These are phyloP conservation scores for Zaprionus lachaisei DNA, from an alignment of 1,140 invertebrate genomes.

Conservation along the genomic window DNA sequence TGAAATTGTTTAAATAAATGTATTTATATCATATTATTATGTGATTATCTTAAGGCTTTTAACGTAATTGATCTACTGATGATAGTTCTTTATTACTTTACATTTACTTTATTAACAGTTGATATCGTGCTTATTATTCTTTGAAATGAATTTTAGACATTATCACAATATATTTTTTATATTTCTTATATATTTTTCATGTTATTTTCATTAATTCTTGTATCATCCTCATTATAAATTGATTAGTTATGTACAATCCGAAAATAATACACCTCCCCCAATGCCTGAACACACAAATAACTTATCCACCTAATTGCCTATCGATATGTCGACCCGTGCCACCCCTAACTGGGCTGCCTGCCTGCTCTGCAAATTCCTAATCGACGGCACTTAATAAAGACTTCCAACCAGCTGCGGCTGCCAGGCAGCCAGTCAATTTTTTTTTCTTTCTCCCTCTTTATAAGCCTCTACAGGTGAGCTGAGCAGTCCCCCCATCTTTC, in stretches of 20 bases:
- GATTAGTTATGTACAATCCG: neutral
- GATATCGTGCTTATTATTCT: too few relatives aligned
- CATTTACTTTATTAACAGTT: too few relatives aligned
- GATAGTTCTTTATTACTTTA: too few relatives aligned
- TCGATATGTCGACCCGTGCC: constrained; percentile 9
- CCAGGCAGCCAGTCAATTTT: constrained; percentile 1
- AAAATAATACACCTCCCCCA: neutral
- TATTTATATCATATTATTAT: too few relatives aligned
- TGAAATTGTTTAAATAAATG: too few relatives aligned
- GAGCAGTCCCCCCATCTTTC: neutral
- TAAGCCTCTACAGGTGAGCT: constrained; percentile 29
- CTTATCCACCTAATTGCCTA: constrained; percentile 9
- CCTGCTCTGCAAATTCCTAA: constrained; percentile 1
- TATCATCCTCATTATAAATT: neutral
- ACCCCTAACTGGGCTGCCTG: neutral
- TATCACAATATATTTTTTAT: neutral
- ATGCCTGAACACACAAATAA: neutral
- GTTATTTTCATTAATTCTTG: neutral
- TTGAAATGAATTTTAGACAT: too few relatives aligned
- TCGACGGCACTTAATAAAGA: constrained; percentile 67
- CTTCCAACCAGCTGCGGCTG: constrained; percentile 54
- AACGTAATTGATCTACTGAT: too few relatives aligned
- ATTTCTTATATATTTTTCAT: neutral
- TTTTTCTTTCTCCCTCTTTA: neutral
- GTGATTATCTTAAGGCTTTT: too few relatives aligned